A percentile compares a stretch with the other conserved stretches of the same genome.
Evolutionary conservation across 1,140 invertebrate genomes (phyloP).

Genomic region (Antheraea mylitta): DNA sequence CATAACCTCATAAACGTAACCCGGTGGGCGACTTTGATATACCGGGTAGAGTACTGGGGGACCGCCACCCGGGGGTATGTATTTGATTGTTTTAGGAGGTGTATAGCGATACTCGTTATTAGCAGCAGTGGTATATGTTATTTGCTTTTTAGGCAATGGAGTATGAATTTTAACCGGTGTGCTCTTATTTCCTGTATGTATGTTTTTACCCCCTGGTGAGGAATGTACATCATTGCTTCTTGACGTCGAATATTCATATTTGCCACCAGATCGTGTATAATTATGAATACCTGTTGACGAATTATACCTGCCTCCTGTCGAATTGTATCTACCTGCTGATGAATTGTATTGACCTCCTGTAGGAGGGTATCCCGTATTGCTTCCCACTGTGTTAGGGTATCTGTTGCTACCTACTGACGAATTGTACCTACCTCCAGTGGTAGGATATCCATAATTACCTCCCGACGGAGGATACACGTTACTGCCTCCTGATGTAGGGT

Average conservation of each 20-base stretch:
- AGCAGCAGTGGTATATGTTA: slow-evolving; percentile 31
- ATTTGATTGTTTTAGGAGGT: slow-evolving; percentile 61
- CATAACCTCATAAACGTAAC: slow-evolving; percentile 65
- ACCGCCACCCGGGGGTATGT: slow-evolving; percentile 44
- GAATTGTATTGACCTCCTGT: background rate
- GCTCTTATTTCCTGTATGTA: no score
- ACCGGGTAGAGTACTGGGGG: slow-evolving; percentile 53
- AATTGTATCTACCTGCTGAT: background rate
- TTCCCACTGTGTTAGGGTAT: slow-evolving; percentile 10
- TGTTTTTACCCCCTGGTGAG: no score
- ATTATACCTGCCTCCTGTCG: no score
- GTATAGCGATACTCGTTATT: slow-evolving; percentile 62
- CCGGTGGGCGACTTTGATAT: slow-evolving; percentile 54
- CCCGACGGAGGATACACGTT: slow-evolving; percentile 29
- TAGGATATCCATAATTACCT: slow-evolving; percentile 16
- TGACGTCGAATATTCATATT: no score
- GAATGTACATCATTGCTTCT: background rate
- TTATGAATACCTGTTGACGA: no score
- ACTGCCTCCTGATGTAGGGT: slow-evolving; percentile 21
- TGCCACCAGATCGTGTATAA: no score
- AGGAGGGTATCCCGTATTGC: slow-evolving; percentile 26
- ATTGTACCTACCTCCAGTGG: slow-evolving; percentile 32
- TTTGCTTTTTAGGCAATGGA: slow-evolving; percentile 7
- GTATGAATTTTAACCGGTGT: background rate
- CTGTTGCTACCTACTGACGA: slow-evolving; percentile 30